Base-by-base conservation (phyloP, 2,888 invertebrate genomes). In the Cheilosia pagana region DNA sequence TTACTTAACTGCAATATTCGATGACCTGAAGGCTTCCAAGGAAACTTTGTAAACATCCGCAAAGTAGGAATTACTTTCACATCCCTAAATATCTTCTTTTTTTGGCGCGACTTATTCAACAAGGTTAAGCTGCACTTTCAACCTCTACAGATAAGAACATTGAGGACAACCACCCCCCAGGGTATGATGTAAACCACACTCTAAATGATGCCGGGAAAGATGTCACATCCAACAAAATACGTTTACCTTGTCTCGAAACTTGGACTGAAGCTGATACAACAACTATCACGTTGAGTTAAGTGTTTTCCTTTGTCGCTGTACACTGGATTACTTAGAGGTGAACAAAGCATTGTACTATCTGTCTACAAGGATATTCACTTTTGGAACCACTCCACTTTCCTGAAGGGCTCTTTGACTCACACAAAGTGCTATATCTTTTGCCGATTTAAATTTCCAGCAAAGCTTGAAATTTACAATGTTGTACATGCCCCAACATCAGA, bases 241-340 rank as follows among this genome's bases (percentile, higher is more conserved):
- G 43, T 43, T 16, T 43, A 45, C 16, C 35, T 35, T 35, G 3
- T 35, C 12, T 3, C 3, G 12, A 35, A 35, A 35, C 35, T 35
- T 12, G 12, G 12, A 35, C 43, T 2, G 16, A 43, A 43, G 6
- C 14, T n/a, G 43, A 16, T 7, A 43, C 16, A 43, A 7, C 52
- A 31, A 28, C 25, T 52, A 23, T n/a, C 25, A 28, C n/a, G 19
- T 53, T 10, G 25, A 16, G 28, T 28, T 19, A 39, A 57, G 57
- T 57, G 57, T 19, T 57, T 39, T 57, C 35, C 57, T 12, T 57
- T 21, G 57, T 57, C 23, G 23, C 53, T 35, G 12, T 21, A 3
- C 5, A 0, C 4, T 16, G 53, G 3, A 25, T 28, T 53, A n/a
- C 25, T 53, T 28, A n/a, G 25, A 53, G 16, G n/a, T 53, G 25